A percentile compares a stretch with the other conserved stretches of the same genome.
These are phyloP conservation scores for Cydia fagiglandana DNA, from an alignment of 1,140 invertebrate genomes.

Conservation along the genomic window DNA sequence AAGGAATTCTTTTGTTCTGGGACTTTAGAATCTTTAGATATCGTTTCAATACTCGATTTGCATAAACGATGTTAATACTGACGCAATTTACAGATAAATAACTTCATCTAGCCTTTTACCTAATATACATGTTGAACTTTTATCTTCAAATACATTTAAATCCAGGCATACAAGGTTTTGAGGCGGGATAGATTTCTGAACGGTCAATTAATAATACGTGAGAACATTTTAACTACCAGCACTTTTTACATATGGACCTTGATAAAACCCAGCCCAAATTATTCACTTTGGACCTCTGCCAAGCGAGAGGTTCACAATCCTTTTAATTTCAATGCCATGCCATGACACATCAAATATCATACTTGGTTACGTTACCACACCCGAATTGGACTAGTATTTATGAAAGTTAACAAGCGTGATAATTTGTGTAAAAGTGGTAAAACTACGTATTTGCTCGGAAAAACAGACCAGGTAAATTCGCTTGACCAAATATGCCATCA, in stretches of 20 bases:
- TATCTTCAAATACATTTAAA: too few relatives aligned
- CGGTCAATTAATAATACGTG: neutral
- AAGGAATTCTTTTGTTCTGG: constrained; percentile 42
- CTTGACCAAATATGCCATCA: constrained; percentile 2
- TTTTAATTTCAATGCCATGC: neutral
- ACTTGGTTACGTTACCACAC: neutral
- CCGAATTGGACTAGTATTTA: constrained; percentile 6
- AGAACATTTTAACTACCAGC: constrained; percentile 7
- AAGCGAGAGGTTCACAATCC: neutral
- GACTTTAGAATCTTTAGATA: constrained; percentile 20
- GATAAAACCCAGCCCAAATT: constrained; percentile 2
- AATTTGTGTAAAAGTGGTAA: neutral
- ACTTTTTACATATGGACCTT: neutral
- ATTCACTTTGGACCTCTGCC: neutral
- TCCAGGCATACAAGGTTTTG: too few relatives aligned
- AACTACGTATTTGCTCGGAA: neutral
- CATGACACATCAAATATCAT: neutral
- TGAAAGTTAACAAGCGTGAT: constrained; percentile 12
- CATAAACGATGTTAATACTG: neutral
- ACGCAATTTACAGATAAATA: neutral
- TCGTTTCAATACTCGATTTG: neutral
- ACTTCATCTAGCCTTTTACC: neutral
- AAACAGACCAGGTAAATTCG: neutral
- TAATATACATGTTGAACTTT: too few relatives aligned
- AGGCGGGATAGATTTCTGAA: neutral